A percentile compares a stretch with the other conserved stretches of the same genome.
Evolutionary conservation across 2,888 invertebrate species (phyloP).

Genomic region (Arenicola marina): DNA sequence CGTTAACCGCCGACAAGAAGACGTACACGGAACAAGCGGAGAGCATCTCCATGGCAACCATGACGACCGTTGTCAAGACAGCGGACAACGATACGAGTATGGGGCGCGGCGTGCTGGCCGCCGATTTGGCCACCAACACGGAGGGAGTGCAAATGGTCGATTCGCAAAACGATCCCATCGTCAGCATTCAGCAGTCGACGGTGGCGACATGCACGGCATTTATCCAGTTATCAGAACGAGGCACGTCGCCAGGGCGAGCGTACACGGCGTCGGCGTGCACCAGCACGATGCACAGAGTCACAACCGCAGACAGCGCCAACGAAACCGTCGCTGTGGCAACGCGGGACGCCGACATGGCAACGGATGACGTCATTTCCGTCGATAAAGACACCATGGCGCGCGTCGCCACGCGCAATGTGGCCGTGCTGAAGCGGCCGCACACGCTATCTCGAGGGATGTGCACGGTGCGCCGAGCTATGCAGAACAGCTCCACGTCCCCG

Average conservation of each 20-base stretch:
- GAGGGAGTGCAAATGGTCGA: not conserved
- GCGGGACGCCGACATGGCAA: not conserved
- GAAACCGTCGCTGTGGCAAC: not conserved
- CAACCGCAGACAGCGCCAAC: not conserved
- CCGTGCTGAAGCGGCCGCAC: constrained; percentile 18
- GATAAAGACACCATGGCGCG: not conserved
- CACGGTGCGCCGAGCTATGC: not conserved
- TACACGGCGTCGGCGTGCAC: not conserved
- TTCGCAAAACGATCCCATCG: not conserved
- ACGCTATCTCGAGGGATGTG: constrained; percentile 4
- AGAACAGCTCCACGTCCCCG: not conserved
- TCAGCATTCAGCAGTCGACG: too few species aligned
- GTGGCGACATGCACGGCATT: too few species aligned
- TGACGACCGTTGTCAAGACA: not conserved
- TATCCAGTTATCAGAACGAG: not conserved
- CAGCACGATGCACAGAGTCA: not conserved
- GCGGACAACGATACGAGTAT: not conserved
- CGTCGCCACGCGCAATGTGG: constrained; percentile 7
- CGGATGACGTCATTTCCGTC: not conserved
- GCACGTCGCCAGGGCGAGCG: not conserved
- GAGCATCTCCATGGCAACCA: not conserved
- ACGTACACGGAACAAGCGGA: constrained; percentile 1
- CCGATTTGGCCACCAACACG: not conserved
- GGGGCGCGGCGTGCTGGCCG: not conserved
- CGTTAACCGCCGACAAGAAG: constrained; percentile 5